Evolutionary conservation across 2,888 invertebrate genomes (phyloP).

Genomic region (Ormyrus labotus): DNA sequence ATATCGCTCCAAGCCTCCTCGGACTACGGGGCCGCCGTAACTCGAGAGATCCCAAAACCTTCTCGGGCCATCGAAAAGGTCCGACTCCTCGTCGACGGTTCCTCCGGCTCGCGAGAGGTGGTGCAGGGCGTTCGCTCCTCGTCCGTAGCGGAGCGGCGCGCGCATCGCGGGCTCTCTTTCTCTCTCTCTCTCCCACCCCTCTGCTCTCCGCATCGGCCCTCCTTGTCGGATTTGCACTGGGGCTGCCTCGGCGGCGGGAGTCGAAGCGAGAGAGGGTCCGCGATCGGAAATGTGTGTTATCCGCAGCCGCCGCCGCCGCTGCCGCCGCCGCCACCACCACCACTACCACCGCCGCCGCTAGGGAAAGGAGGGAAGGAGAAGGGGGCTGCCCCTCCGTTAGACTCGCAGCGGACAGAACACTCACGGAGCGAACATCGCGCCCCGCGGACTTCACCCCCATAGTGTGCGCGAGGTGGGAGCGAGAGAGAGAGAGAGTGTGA

Average conservation of each 20-base stretch:
- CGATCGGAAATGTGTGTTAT: background rate
- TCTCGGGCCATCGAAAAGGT: no score
- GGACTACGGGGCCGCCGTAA: no score
- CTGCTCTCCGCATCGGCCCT: background rate
- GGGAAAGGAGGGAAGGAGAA: background rate
- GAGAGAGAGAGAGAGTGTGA: no score
- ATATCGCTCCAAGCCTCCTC: no score
- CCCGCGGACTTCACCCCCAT: no score
- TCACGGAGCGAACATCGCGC: no score
- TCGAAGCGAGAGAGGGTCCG: background rate
- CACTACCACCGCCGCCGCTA: slow-evolving; percentile 8
- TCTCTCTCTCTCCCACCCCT: background rate
- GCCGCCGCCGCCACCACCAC: background rate
- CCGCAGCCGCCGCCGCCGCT: background rate
- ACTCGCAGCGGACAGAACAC: background rate
- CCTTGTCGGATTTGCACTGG: slow-evolving; percentile 6
- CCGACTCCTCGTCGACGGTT: background rate
- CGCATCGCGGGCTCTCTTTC: background rate
- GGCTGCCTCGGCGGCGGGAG: background rate
- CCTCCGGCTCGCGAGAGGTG: background rate
- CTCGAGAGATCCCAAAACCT: no score
- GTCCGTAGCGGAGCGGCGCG: background rate
- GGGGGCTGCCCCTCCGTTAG: background rate
- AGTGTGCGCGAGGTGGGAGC: background rate
- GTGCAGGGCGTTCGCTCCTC: background rate